Evolutionary conservation across 2,888 invertebrate genomes (phyloP).

Genomic region (Branchipolynoe longqiensis): DNA sequence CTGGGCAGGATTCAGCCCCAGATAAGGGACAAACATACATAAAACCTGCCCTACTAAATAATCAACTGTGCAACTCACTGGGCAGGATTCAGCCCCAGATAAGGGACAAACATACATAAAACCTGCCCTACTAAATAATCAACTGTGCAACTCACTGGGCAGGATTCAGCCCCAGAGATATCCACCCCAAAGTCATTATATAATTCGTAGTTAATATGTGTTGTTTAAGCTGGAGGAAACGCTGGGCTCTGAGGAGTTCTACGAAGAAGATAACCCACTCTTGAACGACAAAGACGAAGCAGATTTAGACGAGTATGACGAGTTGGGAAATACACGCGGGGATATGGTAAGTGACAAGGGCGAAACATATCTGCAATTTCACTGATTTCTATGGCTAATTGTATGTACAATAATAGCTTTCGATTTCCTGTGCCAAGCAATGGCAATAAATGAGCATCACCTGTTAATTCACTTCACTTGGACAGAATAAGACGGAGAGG

Average conservation of each 20-base stretch:
- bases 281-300: background rate
- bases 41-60: too few relatives aligned
- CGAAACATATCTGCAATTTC: background rate
- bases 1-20: too few relatives aligned
- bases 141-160: too few relatives aligned
- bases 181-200: too few relatives aligned
- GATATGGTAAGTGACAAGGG: background rate
- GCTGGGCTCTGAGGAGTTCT: constrained; percentile 2
- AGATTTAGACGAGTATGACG: background rate
- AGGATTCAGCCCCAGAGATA: too few relatives aligned
- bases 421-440: background rate
- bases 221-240: constrained; percentile 28
- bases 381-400: background rate
- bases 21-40: too few relatives aligned
- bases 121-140: too few relatives aligned
- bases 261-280: constrained; percentile 21
- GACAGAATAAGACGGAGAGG: background rate
- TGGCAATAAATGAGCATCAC: background rate
- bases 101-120: too few relatives aligned
- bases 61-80: too few relatives aligned
- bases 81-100: too few relatives aligned
- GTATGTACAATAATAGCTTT: background rate
- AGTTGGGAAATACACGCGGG: background rate
- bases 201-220: background rate
- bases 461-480: background rate